Base-by-base conservation (phyloP, 1,140 invertebrate genomes). In the Phymorhynchus buccinoides region DNA sequence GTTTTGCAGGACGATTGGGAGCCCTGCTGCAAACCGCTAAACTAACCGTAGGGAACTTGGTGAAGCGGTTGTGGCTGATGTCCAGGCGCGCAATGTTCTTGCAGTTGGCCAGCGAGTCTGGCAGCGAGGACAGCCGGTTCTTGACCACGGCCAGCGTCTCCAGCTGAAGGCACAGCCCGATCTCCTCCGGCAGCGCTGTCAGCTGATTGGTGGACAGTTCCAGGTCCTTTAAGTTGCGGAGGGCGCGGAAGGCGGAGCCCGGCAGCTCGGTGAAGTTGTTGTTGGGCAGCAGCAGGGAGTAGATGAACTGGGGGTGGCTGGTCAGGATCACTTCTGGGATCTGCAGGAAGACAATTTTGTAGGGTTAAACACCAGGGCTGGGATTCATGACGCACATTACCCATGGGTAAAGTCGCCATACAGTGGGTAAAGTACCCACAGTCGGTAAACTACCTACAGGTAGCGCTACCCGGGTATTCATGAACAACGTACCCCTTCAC, bases 141-240 rank as follows among this genome's bases (percentile, higher is more conserved):
- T 88, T 85, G 3, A 75, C 22, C 3, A 90, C 6, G n/a, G 68
- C 32, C 44, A 92, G 71, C 32, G 75, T 83, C 4, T 48, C 30
- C 52, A 92, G 80, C n/a, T 88, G 79, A 16, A n/a, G 83, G 83
- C 91, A 92, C 27, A 85, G 81, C 1, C 87, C 88, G 12, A 92
- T 87, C 32, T 86, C 86, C 22, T 86, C 85, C 71, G 89, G 89
- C 48, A 92, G 73, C 22, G 77, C 73, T 37, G 85, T 75, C 30
- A 92, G 85, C 37, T 88, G 80, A 73, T 91, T 91, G 30, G 82
- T 44, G 35, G 68, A 83, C 2, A 90, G 32, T 37, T 88, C 87
- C 3, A 90, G 39, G 71, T 89, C 87, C 22, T 87, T 77, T 27
- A 92, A 37, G 80, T 88, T 86, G 44, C 84, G 85, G 37, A 91